Conservation (phyloP, 2,113 vertebrate genomes). For the Neomonachus schauinslandi region DNA sequence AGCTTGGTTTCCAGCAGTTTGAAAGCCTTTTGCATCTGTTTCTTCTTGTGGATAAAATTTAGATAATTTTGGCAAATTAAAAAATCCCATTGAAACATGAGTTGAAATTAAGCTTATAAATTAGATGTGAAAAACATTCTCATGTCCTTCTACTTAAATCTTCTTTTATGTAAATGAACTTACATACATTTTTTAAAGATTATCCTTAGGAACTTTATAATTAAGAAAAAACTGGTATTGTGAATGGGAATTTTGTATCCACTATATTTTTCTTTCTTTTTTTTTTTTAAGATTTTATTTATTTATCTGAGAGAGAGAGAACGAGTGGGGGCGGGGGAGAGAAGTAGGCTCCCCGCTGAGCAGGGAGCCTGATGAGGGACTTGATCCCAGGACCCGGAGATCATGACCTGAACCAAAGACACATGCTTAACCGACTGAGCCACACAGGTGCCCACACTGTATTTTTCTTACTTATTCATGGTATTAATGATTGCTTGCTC, state of each 20-base stretch:
- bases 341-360: too few relatives aligned
- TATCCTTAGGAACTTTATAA: neutral
- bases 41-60: neutral
- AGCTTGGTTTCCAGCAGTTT: neutral
- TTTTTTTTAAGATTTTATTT: too few relatives aligned
- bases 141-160: neutral
- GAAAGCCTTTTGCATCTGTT: neutral
- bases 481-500: neutral
- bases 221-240: neutral
- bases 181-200: neutral
- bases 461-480: neutral
- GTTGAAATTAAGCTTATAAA: neutral
- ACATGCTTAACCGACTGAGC: too few relatives aligned
- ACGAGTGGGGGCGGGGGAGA: too few relatives aligned
- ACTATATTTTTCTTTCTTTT: neutral
- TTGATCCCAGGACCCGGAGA: too few relatives aligned
- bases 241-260: neutral
- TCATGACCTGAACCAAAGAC: too few relatives aligned
- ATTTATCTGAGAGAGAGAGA: too few relatives aligned
- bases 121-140: neutral
- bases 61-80: neutral
- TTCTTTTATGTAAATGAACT: neutral
- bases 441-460: neutral
- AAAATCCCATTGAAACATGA: neutral
- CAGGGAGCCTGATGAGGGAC: too few relatives aligned